Evolutionary conservation across 1,140 invertebrate species (phyloP), one percentile per base, ranked within the genome.

Genomic region (Microplitis demolitor): DNA sequence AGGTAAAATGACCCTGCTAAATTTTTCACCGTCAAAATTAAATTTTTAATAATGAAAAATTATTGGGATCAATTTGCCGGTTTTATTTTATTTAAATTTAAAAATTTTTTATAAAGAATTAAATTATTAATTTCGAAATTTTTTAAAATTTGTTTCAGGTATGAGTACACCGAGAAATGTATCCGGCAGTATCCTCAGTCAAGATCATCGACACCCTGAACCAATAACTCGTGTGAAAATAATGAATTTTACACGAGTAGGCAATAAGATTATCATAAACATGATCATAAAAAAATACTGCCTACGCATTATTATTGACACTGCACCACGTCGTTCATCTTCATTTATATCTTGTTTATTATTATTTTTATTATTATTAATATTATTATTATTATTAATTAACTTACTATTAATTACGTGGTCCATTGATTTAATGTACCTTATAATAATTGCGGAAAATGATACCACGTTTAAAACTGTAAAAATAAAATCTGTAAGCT

Each of bases 101-200:
- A 24, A 24, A 24, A 24, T 24, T 24, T 24, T 24, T 24, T 0
- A 2, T 24, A 0, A 2, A 24, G 24, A 24, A 2, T 24, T 24
- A 24, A 24, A 58, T 34, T 3, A 31, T 50, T 37, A 31, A 54
- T 67, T 31, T 24, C 35, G 54, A 16, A 13, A 61, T 61, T 72
- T 56, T 63, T 73, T 39, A 37, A 24, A 24, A 24, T 11, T 60
- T 74, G 66, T 74, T 74, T 14, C 66, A 74, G 73, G 73, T 71
- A 74, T 34, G 56, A 74, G 13, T 71, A 74, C 60, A 60, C 63
- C 9, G 64, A 71, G n/a, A 62, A 53, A 58, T 66, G 64, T 56
- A 33, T 39, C 34, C 73, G 66, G 45, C 69, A 71, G 4, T 61
- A 66, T 37, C 60, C 60, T 34, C 34, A 50, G 11, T 35, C 63